These are phyloP conservation scores for Tuta absoluta DNA, from an alignment of 2,888 invertebrate genomes.

Conservation along the genomic window DNA sequence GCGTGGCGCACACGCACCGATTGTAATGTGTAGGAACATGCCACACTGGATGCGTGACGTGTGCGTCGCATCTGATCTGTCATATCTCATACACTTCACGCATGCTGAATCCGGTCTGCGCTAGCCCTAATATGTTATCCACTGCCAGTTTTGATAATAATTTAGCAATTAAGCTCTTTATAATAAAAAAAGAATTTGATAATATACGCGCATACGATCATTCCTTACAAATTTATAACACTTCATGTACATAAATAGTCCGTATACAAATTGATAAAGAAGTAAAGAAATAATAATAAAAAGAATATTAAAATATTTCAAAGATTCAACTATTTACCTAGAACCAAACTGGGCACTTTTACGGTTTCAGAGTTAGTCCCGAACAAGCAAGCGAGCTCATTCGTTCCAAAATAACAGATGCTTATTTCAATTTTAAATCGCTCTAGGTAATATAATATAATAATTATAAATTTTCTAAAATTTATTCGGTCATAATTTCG, in stretches of 20 bases:
- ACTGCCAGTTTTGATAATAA: neutral
- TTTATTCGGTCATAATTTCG: constrained; percentile 22
- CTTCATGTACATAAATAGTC: neutral
- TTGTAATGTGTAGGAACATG: no score
- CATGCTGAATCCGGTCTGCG: no score
- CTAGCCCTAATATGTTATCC: neutral
- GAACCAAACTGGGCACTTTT: neutral
- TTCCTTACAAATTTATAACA: neutral
- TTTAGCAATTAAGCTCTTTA: neutral
- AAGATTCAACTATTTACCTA: constrained; percentile 2
- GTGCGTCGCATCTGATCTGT: no score
- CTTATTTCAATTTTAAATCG: neutral
- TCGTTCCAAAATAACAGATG: neutral
- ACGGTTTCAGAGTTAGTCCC: neutral
- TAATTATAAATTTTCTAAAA: neutral
- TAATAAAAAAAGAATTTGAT: neutral
- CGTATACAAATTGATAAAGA: neutral
- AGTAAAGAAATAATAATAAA: neutral
- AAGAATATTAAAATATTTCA: neutral
- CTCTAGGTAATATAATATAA: no score
- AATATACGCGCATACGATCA: constrained; percentile 2
- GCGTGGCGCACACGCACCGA: no score
- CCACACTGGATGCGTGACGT: no score
- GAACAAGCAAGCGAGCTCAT: neutral
- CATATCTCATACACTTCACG: no score